Evolutionary conservation across 2,888 invertebrate genomes (phyloP).

Genomic region (Crematogaster levior): DNA sequence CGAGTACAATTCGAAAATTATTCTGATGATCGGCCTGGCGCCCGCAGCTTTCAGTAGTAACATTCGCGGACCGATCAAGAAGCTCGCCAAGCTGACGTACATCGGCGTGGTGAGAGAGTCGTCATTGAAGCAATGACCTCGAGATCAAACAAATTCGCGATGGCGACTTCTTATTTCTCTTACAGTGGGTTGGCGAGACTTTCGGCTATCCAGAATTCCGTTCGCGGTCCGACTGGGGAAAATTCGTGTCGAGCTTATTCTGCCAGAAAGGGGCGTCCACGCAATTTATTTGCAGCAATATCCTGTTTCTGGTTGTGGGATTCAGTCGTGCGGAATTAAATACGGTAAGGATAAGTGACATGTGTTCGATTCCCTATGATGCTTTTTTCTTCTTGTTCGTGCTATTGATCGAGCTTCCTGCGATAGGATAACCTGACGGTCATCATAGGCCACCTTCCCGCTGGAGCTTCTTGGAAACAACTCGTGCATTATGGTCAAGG

Average conservation of each 20-base stretch:
- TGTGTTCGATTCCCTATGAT: not conserved
- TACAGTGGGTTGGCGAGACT: conserved; percentile 82
- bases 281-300: conserved; percentile 80
- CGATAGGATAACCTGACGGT: conserved; percentile 79
- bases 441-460: conserved; percentile 81
- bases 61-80: conserved; percentile 81
- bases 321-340: conserved; percentile 77
- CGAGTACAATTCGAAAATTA: conserved; percentile 81
- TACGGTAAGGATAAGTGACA: conserved; percentile 55
- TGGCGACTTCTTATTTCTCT: conserved; percentile 22
- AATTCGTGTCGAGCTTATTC: conserved; percentile 80
- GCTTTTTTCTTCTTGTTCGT: not conserved
- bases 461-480: conserved; percentile 84
- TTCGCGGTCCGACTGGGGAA: conserved; percentile 81
- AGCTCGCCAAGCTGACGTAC: conserved; percentile 81
- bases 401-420: conserved; percentile 46
- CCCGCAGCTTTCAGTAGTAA: conserved; percentile 83
- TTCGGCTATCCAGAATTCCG: conserved; percentile 83
- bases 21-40: conserved; percentile 81
- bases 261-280: conserved; percentile 78
- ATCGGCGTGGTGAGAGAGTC: conserved; percentile 81
- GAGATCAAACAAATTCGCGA: not conserved
- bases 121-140: not conserved
- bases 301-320: conserved; percentile 78
- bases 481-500: conserved; percentile 83